phyloP scores from a whole-genome alignment of 2,888 invertebrate genomes.

The Netelia fuscicornis region DNA sequence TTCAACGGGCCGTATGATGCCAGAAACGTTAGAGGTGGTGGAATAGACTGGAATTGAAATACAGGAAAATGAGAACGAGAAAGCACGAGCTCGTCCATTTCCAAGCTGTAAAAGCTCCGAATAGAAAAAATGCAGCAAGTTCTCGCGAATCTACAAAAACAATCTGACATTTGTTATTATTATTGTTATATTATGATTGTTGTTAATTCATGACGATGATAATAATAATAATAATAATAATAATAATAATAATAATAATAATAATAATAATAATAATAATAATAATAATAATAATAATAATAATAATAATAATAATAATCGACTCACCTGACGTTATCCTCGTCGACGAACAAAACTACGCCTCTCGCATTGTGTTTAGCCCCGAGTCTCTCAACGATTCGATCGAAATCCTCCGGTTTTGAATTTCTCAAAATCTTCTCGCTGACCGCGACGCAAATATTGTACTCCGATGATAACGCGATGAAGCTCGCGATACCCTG shows the following conservation, averaged over 20 bases:
- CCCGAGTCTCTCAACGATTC: slow-evolving; percentile 87
- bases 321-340: slow-evolving; percentile 88
- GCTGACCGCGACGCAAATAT: slow-evolving; percentile 86
- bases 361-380: slow-evolving; percentile 88
- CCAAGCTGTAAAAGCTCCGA: slow-evolving; percentile 16
- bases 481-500: slow-evolving; percentile 88
- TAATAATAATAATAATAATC: background rate
- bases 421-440: slow-evolving; percentile 88
- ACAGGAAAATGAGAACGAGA: background rate
- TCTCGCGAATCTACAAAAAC: background rate
- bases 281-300: no score
- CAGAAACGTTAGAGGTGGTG: slow-evolving; percentile 1
- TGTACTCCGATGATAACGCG: slow-evolving; percentile 84
- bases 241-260: no score
- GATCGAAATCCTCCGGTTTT: slow-evolving; percentile 86
- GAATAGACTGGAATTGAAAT: slow-evolving; percentile 12
- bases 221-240: no score
- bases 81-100: background rate
- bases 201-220: no score
- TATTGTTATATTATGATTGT: no score
- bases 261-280: background rate
- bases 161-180: no score
- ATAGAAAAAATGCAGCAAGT: background rate
- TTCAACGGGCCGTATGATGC: slow-evolving; percentile 24
- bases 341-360: slow-evolving; percentile 90